A percentile compares a stretch with the other conserved stretches of the same genome.
Evolutionary conservation across 2,113 vertebrate genomes (phyloP).

Genomic region (Tachysurus vachellii): DNA sequence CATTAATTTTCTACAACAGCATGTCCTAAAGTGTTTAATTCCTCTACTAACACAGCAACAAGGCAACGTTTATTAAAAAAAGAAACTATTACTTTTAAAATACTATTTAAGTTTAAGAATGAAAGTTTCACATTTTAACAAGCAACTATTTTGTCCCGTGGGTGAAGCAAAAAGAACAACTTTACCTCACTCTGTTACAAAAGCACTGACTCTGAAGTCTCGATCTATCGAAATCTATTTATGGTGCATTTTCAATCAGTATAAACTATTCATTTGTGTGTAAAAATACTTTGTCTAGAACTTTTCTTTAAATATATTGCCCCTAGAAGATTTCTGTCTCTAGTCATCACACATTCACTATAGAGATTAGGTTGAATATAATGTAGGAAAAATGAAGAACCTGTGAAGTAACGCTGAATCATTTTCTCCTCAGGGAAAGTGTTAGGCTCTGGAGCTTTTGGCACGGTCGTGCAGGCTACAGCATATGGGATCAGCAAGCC

Average conservation of each 20-base stretch:
- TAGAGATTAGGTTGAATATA: neutral
- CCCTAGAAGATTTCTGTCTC: neutral
- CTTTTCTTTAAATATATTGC: too few relatives aligned
- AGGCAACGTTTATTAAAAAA: neutral
- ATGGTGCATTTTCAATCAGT: neutral
- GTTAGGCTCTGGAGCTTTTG: slow-evolving; percentile 93
- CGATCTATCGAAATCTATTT: too few relatives aligned
- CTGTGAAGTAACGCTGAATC: neutral
- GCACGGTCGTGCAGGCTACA: slow-evolving; percentile 89
- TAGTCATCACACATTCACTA: neutral
- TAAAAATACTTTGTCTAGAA: too few relatives aligned
- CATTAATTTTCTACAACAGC: neutral
- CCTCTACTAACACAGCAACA: neutral
- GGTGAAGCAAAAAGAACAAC: neutral
- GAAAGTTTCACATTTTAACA: neutral
- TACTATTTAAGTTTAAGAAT: too few relatives aligned
- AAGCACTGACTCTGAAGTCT: neutral
- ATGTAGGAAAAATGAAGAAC: neutral
- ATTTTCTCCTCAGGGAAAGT: slow-evolving; percentile 75
- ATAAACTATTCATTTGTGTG: neutral
- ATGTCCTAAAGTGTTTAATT: neutral
- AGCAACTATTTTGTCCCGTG: neutral
- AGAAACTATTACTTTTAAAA: too few relatives aligned
- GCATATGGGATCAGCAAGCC: slow-evolving; percentile 87
- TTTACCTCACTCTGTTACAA: neutral